Percentiles rank a stretch among this genome's conserved stretches.
phyloP scores from a whole-genome alignment of 2,888 invertebrate genomes.

The Amphipoea oculea region DNA sequence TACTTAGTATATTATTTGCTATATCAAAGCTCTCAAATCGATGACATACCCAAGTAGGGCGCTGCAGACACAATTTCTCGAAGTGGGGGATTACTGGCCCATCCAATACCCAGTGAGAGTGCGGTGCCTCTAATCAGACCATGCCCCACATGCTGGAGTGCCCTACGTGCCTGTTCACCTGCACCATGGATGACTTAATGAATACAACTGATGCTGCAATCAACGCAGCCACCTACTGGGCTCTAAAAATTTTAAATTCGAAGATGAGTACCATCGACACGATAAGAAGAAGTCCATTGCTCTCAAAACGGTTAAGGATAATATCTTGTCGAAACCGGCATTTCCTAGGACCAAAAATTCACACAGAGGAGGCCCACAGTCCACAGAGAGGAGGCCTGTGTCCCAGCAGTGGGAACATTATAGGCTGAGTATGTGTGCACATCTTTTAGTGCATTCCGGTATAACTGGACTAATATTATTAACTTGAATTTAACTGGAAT shows the following conservation, averaged over 20 bases:
- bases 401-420: background rate
- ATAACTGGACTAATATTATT: too few relatives aligned
- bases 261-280: background rate
- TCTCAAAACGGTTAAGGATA: background rate
- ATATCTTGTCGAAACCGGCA: too few relatives aligned
- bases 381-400: background rate
- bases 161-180: too few relatives aligned
- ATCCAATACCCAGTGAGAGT: too few relatives aligned
- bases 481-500: constrained; percentile 15
- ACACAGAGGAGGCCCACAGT: too few relatives aligned
- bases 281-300: too few relatives aligned
- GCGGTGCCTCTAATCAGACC: background rate
- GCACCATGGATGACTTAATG: background rate
- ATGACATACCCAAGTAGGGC: background rate
- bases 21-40: background rate
- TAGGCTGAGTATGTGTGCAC: background rate
- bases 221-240: background rate
- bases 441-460: too few relatives aligned
- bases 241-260: too few relatives aligned
- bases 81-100: background rate
- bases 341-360: too few relatives aligned
- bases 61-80: background rate
- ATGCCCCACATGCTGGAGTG: background rate
- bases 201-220: background rate
- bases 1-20: background rate